Conservation (phyloP, 2,888 invertebrate species). For the Aethes cnicana region DNA sequence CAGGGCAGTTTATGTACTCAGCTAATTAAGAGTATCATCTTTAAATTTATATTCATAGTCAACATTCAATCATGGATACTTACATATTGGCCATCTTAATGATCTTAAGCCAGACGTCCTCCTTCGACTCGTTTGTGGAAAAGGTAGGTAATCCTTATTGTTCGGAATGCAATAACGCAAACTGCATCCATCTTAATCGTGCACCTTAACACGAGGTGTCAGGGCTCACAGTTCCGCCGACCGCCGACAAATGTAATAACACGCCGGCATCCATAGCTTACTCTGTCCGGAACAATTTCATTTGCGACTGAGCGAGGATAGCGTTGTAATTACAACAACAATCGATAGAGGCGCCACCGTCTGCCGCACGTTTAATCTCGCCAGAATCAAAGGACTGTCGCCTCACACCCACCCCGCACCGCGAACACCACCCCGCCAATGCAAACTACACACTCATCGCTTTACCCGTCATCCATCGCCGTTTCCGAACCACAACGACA, state of each 20-base stretch:
- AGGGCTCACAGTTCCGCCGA: conserved; percentile 35
- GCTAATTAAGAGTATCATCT: no score
- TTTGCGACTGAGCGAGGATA: conserved; percentile 82
- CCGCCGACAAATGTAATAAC: conserved; percentile 62
- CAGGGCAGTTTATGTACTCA: no score
- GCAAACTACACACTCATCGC: conserved; percentile 36
- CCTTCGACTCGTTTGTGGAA: conserved; percentile 3
- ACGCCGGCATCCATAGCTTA: conserved; percentile 74
- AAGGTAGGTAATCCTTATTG: conserved; percentile 20
- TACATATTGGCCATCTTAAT: background rate
- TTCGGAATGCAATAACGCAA: conserved; percentile 26
- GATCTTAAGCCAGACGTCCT: conserved; percentile 3
- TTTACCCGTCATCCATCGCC: conserved; percentile 46
- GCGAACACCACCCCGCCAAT: conserved; percentile 53
- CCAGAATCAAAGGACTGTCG: conserved; percentile 80
- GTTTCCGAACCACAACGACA: background rate
- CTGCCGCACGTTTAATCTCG: conserved; percentile 82
- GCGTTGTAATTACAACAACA: conserved; percentile 83
- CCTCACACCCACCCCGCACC: conserved; percentile 70
- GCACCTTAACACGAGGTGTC: conserved; percentile 13
- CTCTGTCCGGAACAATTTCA: conserved; percentile 81
- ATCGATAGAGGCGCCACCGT: conserved; percentile 83
- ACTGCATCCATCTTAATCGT: conserved; percentile 1
- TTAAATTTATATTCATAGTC: no score
- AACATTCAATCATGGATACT: no score